Percentiles rank a stretch among this genome's conserved stretches.
These are phyloP conservation scores for Hylyphantes graminicola DNA, from an alignment of 1,140 invertebrate genomes.

Conservation along the genomic window DNA sequence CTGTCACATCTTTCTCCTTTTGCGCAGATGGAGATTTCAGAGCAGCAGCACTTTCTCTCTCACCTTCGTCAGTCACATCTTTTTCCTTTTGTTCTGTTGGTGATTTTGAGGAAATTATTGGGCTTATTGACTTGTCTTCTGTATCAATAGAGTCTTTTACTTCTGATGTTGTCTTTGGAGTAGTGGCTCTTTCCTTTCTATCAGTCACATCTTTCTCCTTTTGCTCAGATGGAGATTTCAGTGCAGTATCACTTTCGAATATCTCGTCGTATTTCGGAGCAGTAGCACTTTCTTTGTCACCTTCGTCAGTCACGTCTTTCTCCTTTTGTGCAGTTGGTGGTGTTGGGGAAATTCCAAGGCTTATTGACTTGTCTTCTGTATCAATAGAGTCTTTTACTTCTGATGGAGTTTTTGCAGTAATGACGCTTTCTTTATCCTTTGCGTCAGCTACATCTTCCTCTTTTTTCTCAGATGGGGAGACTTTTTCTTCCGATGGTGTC, in stretches of 20 bases:
- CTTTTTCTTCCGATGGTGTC: not conserved
- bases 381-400: not conserved
- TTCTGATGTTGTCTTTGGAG: not conserved
- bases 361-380: not conserved
- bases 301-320: not conserved
- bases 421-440: no score
- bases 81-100: no score
- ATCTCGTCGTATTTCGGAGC: no score
- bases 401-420: not conserved
- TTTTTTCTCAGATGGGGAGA: not conserved
- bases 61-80: no score
- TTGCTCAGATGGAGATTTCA: no score
- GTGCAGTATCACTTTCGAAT: not conserved
- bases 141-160: not conserved
- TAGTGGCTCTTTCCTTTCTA: not conserved
- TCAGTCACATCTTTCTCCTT: not conserved
- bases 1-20: not conserved
- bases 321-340: not conserved
- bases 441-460: no score
- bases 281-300: not conserved
- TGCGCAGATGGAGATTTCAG: not conserved
- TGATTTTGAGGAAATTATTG: slow-evolving; percentile 52
- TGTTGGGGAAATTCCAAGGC: not conserved
- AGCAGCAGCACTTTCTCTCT: no score
- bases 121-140: not conserved